These are phyloP conservation scores for Adelognathus sp. DNA, from an alignment of 2,888 invertebrate species.

Conservation along the genomic window DNA sequence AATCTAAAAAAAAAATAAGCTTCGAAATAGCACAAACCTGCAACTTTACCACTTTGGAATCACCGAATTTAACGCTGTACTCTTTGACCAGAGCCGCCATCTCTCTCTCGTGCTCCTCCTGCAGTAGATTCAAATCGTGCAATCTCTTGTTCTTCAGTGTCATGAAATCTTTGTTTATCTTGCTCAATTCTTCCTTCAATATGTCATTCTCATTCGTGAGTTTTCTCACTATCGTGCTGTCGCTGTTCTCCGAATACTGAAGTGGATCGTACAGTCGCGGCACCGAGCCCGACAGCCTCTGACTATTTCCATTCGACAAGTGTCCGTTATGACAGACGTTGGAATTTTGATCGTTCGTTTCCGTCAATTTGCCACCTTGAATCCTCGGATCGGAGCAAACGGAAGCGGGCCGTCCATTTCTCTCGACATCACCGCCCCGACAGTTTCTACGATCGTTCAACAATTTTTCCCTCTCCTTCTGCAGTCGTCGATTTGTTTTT, in stretches of 20 bases:
- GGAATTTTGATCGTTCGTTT: conserved; percentile 77
- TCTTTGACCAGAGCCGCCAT: conserved; percentile 79
- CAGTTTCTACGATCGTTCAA: conserved; percentile 78
- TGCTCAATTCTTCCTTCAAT: conserved; percentile 86
- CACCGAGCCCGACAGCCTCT: conserved; percentile 70
- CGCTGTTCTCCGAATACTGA: conserved; percentile 78
- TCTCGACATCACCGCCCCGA: conserved; percentile 63
- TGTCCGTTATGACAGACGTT: conserved; percentile 77
- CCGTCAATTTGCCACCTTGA: conserved; percentile 76
- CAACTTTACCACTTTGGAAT: conserved; percentile 78
- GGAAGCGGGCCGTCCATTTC: conserved; percentile 63
- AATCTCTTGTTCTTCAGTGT: conserved; percentile 89
- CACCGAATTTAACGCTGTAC: conserved; percentile 76
- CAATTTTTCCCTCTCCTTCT: conserved; percentile 87
- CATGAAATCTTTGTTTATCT: conserved; percentile 89
- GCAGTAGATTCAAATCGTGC: conserved; percentile 88
- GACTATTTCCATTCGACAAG: conserved; percentile 66
- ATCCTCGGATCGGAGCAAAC: conserved; percentile 73
- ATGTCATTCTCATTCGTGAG: conserved; percentile 83
- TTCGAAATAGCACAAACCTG: conserved; percentile 69
- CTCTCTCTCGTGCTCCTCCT: conserved; percentile 81
- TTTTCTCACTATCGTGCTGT: conserved; percentile 82
- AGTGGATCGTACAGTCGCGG: conserved; percentile 78
- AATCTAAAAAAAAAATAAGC: conserved; percentile 5
- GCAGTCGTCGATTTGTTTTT: conserved; percentile 89